Percentiles rank a stretch among this genome's conserved stretches.
phyloP scores from a whole-genome alignment of 2,888 invertebrate genomes.

The Cyclophora albipunctata region DNA sequence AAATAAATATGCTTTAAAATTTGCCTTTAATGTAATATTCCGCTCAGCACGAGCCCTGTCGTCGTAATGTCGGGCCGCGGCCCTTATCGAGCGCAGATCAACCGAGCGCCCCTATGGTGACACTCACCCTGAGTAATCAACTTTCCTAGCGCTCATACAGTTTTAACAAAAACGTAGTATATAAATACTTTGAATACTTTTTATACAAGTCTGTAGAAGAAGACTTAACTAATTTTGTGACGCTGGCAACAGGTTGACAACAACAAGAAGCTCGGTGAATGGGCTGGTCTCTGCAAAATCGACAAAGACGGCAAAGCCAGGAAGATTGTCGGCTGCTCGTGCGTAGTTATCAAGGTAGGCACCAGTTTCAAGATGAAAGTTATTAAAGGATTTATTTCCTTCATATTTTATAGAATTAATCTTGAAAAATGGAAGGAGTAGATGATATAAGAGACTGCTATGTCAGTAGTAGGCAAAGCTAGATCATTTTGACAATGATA shows the following conservation, averaged over 20 bases:
- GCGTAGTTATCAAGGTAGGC: slow-evolving; percentile 93
- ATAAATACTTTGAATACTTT: background rate
- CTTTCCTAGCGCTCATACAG: slow-evolving; percentile 69
- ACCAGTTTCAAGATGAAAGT: background rate
- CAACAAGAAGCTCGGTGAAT: slow-evolving; percentile 99
- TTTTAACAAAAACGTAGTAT: background rate
- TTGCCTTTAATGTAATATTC: background rate
- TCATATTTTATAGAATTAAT: too few relatives aligned
- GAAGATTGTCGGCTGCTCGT: slow-evolving; percentile 98
- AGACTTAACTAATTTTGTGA: background rate
- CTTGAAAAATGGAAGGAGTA: too few relatives aligned
- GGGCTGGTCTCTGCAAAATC: slow-evolving; percentile 99
- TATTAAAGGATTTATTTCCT: too few relatives aligned
- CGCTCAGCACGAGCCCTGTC: slow-evolving; percentile 57
- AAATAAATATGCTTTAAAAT: too few relatives aligned
- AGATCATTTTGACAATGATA: too few relatives aligned
- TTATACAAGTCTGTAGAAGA: background rate
- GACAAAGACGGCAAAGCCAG: slow-evolving; percentile 99
- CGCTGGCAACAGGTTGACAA: slow-evolving; percentile 84
- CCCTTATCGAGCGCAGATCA: slow-evolving; percentile 44
- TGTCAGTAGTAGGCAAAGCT: too few relatives aligned
- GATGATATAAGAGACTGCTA: too few relatives aligned
- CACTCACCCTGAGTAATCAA: slow-evolving; percentile 53
- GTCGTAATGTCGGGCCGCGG: slow-evolving; percentile 6
- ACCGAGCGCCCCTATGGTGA: slow-evolving; percentile 69